Evolutionary conservation across 1,140 invertebrate species (phyloP), one percentile per base, ranked within the genome.

Genomic region (Drosophila fuyamai): DNA sequence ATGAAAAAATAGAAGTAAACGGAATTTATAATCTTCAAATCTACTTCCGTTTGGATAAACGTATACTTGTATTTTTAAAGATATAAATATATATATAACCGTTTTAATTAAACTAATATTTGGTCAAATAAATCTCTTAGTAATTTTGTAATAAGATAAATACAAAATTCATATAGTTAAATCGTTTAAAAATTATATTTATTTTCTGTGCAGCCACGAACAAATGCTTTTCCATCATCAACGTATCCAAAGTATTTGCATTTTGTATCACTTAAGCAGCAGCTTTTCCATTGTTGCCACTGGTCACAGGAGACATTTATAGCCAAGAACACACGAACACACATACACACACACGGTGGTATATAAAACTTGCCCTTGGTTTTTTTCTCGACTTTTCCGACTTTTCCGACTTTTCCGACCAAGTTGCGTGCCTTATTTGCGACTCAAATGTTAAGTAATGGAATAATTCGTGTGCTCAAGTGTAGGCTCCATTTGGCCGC

Each of bases 201-300:
- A 7, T 29, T 57, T 32, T 18, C 10, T 8, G 40, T 46, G 27
- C 51, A 68, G 46, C 50, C 65, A 54, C 48, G 35, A 51, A 23
- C 51, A 35, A 47, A 53, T 36, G 46, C 46, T 40, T 16, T 48
- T 73, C 61, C 62, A 76, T 76, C 61, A 76, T 82, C 75, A 86
- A 76, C 85, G 80, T 71, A 85, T 88, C 62, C 65, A 56, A 76
- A 75, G 84, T 89, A 89, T 89, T 89, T 89, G 84, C 84, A 89
- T 89, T 89, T 89, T 83, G 84, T 89, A 89, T 84, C 76, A 89
- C 84, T 89, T 89, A 89, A 89, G 84, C 84, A 79, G 79, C 65
- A 81, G 77, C 82, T 83, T 79, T 82, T 57, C 50, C 53, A 48
- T 61, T 82, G 70, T 71, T 76, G 63, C 60, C 75, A 76, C 71